These are phyloP conservation scores for Leucophora obtusa DNA, from an alignment of 2,888 invertebrate species.

Conservation along the genomic window DNA sequence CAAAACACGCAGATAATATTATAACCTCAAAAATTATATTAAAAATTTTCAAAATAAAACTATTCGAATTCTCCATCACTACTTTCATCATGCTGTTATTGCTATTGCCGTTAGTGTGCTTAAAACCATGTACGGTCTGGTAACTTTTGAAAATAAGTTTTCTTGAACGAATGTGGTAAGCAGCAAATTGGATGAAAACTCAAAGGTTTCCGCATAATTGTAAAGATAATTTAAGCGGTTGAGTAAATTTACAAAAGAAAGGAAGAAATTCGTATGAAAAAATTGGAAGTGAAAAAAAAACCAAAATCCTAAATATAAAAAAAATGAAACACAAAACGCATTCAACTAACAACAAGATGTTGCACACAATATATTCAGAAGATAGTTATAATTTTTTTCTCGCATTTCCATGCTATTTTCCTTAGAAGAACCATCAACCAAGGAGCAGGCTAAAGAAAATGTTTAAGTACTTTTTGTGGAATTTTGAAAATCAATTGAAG, in stretches of 20 bases:
- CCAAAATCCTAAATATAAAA: neutral
- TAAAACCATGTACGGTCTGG: conserved; percentile 53
- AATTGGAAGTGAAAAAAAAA: neutral
- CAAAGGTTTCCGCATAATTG: conserved; percentile 65
- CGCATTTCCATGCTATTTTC: neutral
- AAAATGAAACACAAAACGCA: conserved; percentile 35
- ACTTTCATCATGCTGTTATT: conserved; percentile 12
- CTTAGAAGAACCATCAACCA: neutral
- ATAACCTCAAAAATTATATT: neutral
- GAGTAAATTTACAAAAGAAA: conserved; percentile 56
- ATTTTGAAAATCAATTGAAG: conserved; percentile 60
- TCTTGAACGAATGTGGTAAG: conserved; percentile 54
- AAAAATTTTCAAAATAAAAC: neutral
- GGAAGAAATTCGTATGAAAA: conserved; percentile 2
- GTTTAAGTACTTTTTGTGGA: conserved; percentile 47
- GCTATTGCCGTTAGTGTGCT: conserved; percentile 1
- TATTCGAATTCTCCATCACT: conserved; percentile 1
- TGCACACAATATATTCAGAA: conserved; percentile 29
- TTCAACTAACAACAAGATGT: conserved; percentile 51
- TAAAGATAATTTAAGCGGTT: conserved; percentile 64
- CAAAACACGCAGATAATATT: too few relatives aligned
- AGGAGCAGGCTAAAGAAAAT: neutral
- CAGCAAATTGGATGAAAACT: conserved; percentile 64
- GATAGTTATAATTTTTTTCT: conserved; percentile 9
- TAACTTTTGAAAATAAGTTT: conserved; percentile 58